These are phyloP conservation scores for Leptodactylus fuscus DNA, from an alignment of 2,113 vertebrate genomes.

Conservation along the genomic window DNA sequence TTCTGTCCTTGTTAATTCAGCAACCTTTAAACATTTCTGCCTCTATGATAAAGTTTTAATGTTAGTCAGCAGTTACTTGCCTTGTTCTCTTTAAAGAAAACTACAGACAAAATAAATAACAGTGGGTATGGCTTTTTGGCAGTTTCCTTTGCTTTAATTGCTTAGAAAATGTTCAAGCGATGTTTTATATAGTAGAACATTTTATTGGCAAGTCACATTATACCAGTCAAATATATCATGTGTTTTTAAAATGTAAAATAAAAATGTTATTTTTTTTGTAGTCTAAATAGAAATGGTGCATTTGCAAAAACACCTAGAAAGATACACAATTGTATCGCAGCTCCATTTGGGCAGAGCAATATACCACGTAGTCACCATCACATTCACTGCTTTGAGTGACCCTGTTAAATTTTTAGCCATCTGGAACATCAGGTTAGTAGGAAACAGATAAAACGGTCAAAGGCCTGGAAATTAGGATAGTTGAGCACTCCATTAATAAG, in stretches of 20 bases:
- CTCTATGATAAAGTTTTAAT: slow-evolving; percentile 33
- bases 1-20: slow-evolving; percentile 51
- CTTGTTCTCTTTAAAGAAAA: slow-evolving; percentile 28
- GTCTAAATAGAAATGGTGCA: too few relatives aligned
- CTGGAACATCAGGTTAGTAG: too few relatives aligned
- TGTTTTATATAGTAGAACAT: background rate
- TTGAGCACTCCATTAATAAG: too few relatives aligned
- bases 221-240: too few relatives aligned
- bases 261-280: background rate
- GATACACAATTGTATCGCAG: too few relatives aligned
- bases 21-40: slow-evolving; percentile 29
- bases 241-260: background rate
- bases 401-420: too few relatives aligned
- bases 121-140: background rate
- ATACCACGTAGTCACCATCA: too few relatives aligned
- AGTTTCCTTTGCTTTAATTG: background rate
- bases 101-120: background rate
- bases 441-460: too few relatives aligned
- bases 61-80: slow-evolving; percentile 25
- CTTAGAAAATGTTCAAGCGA: background rate
- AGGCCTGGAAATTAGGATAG: too few relatives aligned
- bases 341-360: too few relatives aligned
- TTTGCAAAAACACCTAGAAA: too few relatives aligned
- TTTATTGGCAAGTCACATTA: background rate
- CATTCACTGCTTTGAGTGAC: too few relatives aligned